phyloP scores from a whole-genome alignment of 2,113 vertebrate species.

The Psilopsiagon aurifrons region DNA sequence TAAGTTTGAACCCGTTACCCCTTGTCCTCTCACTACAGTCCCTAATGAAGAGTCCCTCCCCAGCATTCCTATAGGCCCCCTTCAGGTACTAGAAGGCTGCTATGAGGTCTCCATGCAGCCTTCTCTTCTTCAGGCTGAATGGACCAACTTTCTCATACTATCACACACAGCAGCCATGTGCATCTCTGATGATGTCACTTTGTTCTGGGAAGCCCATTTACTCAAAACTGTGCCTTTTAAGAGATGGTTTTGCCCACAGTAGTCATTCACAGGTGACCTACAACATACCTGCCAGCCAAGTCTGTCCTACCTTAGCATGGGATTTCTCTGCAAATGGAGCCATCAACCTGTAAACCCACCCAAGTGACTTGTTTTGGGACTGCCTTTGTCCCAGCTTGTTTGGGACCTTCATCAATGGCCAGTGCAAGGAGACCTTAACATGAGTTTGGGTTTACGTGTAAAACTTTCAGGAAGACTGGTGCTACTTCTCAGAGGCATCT shows the following conservation, averaged over 20 bases:
- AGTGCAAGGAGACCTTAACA: neutral
- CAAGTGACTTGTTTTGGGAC: neutral
- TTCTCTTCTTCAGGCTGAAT: no score
- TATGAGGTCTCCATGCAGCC: no score
- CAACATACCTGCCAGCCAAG: neutral
- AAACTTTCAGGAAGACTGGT: neutral
- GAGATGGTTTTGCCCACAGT: neutral
- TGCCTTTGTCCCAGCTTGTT: neutral
- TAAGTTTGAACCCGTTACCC: no score
- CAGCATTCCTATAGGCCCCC: no score
- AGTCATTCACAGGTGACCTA: neutral
- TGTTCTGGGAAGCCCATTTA: neutral
- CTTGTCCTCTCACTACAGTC: no score
- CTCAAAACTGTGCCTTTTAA: neutral
- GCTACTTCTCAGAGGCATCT: neutral
- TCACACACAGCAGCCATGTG: accelerated
- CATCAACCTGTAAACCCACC: neutral
- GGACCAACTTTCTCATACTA: no score
- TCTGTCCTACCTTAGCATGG: neutral
- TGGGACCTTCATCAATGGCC: neutral
- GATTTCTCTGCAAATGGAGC: neutral
- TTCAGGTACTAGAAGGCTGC: no score
- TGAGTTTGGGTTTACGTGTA: neutral
- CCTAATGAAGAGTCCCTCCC: no score
- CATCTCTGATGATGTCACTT: neutral